Evolutionary conservation across 2,113 vertebrate genomes (phyloP), one percentile per base, ranked within the genome.

Genomic region (Promerops cafer): DNA sequence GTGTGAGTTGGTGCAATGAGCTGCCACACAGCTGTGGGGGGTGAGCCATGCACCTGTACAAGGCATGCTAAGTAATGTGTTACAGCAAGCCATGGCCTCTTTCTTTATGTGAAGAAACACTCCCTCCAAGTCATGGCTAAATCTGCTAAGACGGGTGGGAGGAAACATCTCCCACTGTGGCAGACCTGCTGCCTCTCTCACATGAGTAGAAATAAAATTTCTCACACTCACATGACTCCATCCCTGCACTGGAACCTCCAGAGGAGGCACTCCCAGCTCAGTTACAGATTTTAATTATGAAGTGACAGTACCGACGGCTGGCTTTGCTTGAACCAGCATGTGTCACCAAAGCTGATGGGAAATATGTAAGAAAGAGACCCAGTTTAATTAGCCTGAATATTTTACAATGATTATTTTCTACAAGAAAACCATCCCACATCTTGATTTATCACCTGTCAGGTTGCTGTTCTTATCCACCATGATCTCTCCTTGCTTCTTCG

Each of bases 301-400:
- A 89, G 89, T 96, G 94, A 97, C 72, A 94, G 52, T 91, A 88
- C 64, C 10, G 12, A 85, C 94, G 91, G 95, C 95, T 95, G 87
- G 83, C 88, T 97, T 93, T 86, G 93, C 89, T 93, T 97, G 90
- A 97, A 97, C 94, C 69, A 37, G 83, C 75, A 84, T 40, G 91
- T 97, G 96, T 91, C 96, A 94, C 76, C 56, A 88, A 96, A 97
- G 92, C 88, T 82, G 87, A 94, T 90, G 78, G 89, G 92, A 97
- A 97, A 97, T 91, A 97, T 71, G 88, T 75, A 93, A 95, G 90
- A 95, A 94, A 93, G 92, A 97, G 79, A 90, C 54, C 59, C 95
- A 96, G 93, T 96, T 98, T 98, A 98, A 98, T 98, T 98, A 98
- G 97, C 95, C 87, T 97, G 97, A 97, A 96, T 97, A 97, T 98